Evolutionary conservation across 2,888 invertebrate species (phyloP).

Genomic region (Mesorhabditis sp.): DNA sequence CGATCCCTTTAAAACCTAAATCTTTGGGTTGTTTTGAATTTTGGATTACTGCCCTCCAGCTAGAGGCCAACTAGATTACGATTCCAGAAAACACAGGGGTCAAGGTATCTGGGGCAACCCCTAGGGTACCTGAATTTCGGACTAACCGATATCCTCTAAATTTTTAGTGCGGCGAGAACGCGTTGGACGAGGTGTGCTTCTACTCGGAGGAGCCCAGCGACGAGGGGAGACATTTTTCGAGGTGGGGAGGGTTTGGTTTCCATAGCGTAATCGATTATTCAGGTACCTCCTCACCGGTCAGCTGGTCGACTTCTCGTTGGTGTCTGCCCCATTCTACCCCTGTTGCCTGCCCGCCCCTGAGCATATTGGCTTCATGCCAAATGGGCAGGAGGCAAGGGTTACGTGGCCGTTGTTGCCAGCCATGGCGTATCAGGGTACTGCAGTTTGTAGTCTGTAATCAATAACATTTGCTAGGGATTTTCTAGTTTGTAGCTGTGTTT

Average conservation of each 20-base stretch:
- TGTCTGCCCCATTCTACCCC: neutral
- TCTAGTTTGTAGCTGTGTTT: no score
- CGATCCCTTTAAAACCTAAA: no score
- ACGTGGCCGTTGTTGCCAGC: neutral
- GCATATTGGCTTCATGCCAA: neutral
- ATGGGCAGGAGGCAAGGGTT: neutral
- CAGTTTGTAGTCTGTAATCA: no score
- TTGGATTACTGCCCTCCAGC: no score
- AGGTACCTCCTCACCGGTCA: constrained; percentile 3
- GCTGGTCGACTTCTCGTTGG: neutral
- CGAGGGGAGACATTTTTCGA: neutral
- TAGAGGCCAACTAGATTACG: no score
- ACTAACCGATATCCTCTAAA: neutral
- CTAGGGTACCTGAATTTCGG: neutral
- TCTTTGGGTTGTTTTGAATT: no score
- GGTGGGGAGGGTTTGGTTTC: neutral
- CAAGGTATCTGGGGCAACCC: neutral
- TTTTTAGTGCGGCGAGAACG: constrained; percentile 28
- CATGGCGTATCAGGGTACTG: neutral
- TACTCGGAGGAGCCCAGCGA: constrained; percentile 9
- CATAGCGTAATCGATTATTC: neutral
- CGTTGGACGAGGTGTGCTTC: constrained; percentile 32
- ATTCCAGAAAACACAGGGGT: no score
- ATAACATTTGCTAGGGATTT: no score
- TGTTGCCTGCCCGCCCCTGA: neutral